phyloP scores from a whole-genome alignment of 1,140 invertebrate genomes.

The Drosophila melanica region DNA sequence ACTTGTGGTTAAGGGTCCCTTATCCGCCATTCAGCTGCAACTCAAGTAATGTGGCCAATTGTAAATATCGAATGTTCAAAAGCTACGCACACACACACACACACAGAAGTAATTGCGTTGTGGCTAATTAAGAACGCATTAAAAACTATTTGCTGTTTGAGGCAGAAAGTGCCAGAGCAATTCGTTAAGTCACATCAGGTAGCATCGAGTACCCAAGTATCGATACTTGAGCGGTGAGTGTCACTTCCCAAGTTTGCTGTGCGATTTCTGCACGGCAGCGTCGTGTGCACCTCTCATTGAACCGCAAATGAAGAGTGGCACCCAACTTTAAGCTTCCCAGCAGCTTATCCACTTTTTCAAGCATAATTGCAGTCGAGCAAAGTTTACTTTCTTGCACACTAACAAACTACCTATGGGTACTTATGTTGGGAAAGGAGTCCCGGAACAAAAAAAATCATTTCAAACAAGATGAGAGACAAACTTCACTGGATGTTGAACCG shows the following conservation, averaged over 20 bases:
- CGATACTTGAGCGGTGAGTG: neutral
- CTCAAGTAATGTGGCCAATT: constrained; percentile 78
- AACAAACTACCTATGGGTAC: no score
- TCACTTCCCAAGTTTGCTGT: no score
- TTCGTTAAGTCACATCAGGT: constrained; percentile 20
- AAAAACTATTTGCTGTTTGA: constrained; percentile 57
- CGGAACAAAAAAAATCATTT: no score
- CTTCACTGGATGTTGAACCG: no score
- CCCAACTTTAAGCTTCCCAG: neutral
- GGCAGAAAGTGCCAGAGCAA: constrained; percentile 31
- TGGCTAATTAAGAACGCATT: constrained; percentile 77
- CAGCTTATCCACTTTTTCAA: neutral
- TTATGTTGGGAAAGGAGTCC: no score
- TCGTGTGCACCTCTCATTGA: no score
- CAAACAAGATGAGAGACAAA: no score
- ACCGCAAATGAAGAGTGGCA: neutral
- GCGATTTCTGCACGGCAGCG: no score
- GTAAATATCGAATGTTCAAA: constrained; percentile 74
- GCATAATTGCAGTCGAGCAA: no score
- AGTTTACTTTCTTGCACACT: no score
- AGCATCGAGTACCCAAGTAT: neutral
- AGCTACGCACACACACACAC: constrained; percentile 26
- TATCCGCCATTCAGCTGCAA: constrained; percentile 31
- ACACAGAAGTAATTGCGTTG: constrained; percentile 28
- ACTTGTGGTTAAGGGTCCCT: constrained; percentile 33